Conservation (phyloP, 2,113 vertebrate genomes). For the Eonycteris spelaea region DNA sequence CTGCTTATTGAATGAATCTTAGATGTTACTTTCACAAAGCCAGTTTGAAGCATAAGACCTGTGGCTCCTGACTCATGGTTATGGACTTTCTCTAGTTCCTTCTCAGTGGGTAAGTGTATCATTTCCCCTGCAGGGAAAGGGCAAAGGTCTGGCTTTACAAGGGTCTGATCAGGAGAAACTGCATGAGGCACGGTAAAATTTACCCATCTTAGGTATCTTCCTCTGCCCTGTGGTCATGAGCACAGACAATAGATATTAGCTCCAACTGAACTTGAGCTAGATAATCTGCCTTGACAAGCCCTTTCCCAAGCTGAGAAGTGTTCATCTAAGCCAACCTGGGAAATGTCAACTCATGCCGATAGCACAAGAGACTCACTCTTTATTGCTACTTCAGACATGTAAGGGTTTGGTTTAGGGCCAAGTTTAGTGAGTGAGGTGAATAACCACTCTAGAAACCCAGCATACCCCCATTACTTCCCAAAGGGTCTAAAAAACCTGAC, state of each 20-base stretch:
- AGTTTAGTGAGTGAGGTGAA: not conserved
- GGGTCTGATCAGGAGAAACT: not conserved
- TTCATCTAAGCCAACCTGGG: not conserved
- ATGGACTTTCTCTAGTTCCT: not conserved
- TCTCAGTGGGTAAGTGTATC: not conserved
- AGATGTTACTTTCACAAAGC: not conserved
- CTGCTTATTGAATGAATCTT: not conserved
- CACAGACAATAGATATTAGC: not conserved
- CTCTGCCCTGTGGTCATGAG: not conserved
- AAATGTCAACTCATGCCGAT: not conserved
- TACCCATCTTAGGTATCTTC: not conserved
- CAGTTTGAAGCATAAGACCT: not conserved
- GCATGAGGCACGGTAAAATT: not conserved
- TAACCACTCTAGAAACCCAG: not conserved
- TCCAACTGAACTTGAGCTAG: not conserved
- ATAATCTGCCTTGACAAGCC: not conserved
- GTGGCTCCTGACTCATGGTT: not conserved
- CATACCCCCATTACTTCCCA: not conserved
- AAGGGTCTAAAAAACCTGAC: not conserved
- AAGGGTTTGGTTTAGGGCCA: not conserved
- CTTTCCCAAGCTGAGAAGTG: not conserved
- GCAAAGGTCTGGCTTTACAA: not conserved
- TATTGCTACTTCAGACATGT: not conserved
- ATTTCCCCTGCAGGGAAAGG: not conserved
- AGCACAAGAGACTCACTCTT: not conserved